Percentiles rank a stretch among this genome's conserved stretches.
Conservation (phyloP, 2,888 invertebrate genomes). For the Linnaemya tessellans region DNA sequence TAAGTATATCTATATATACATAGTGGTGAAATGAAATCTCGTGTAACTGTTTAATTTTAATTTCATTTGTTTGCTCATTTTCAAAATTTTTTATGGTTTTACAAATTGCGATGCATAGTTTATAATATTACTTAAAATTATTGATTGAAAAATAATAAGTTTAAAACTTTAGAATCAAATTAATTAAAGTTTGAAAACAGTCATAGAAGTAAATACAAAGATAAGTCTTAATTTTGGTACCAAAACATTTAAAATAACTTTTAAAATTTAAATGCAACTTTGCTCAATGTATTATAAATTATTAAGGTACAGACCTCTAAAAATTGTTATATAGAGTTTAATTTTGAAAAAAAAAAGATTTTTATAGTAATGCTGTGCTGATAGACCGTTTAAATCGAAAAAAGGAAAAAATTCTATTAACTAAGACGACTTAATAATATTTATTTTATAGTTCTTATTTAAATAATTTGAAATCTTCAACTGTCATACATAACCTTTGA, state of each 20-base stretch:
- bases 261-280: background rate
- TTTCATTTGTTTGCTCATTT: background rate
- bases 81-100: background rate
- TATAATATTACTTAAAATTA: background rate
- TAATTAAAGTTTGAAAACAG: background rate
- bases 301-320: background rate
- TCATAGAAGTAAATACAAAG: background rate
- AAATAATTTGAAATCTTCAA: constrained; percentile 9
- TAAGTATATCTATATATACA: background rate
- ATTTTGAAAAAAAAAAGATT: background rate
- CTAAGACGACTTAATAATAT: background rate
- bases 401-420: background rate
- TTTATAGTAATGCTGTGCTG: background rate
- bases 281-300: constrained; percentile 41
- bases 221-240: background rate
- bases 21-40: background rate
- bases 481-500: constrained; percentile 1
- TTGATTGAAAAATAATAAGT: background rate
- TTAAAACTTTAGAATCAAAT: background rate
- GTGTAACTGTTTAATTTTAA: background rate
- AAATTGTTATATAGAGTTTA: constrained; percentile 1
- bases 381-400: background rate
- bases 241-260: constrained; percentile 6
- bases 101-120: background rate
- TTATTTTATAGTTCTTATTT: background rate